These are phyloP conservation scores for Erynnis tages DNA, from an alignment of 2,888 invertebrate genomes.

Conservation along the genomic window DNA sequence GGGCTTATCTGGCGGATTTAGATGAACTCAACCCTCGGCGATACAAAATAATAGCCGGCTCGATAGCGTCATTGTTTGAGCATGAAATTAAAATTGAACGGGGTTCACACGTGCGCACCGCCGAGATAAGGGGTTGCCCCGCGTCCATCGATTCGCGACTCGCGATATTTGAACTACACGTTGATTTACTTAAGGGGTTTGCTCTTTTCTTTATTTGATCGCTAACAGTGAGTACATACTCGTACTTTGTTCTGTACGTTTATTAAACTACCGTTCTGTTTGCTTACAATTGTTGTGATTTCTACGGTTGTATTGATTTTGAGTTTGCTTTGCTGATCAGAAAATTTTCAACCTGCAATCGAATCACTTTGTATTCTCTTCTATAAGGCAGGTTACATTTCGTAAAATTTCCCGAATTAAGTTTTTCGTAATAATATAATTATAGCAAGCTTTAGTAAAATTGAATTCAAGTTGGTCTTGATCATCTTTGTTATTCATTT, in stretches of 20 bases:
- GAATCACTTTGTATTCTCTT: too few relatives aligned
- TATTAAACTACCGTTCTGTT: constrained; percentile 44
- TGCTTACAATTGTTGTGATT: constrained; percentile 42
- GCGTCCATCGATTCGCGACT: constrained; percentile 63
- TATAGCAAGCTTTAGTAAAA: too few relatives aligned
- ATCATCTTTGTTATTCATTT: too few relatives aligned
- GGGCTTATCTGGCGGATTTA: constrained; percentile 77
- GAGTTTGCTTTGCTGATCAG: constrained; percentile 22
- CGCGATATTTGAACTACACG: constrained; percentile 57
- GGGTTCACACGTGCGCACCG: constrained; percentile 79
- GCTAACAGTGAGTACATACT: constrained; percentile 50
- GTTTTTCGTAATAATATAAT: too few relatives aligned
- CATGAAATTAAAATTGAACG: constrained; percentile 82
- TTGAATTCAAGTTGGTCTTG: too few relatives aligned
- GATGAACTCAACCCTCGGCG: constrained; percentile 77
- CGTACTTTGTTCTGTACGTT: constrained; percentile 47
- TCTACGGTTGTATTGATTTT: constrained; percentile 16
- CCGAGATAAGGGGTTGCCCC: constrained; percentile 73
- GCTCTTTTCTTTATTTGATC: constrained; percentile 73
- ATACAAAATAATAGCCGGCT: constrained; percentile 78
- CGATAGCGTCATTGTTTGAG: constrained; percentile 81
- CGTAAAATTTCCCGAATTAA: too few relatives aligned
- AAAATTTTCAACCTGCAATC: constrained; percentile 5
- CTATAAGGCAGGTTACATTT: too few relatives aligned
- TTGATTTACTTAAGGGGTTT: constrained; percentile 71